These are phyloP conservation scores for Heliornis fulica DNA, from an alignment of 2,113 vertebrate species.

Conservation along the genomic window DNA sequence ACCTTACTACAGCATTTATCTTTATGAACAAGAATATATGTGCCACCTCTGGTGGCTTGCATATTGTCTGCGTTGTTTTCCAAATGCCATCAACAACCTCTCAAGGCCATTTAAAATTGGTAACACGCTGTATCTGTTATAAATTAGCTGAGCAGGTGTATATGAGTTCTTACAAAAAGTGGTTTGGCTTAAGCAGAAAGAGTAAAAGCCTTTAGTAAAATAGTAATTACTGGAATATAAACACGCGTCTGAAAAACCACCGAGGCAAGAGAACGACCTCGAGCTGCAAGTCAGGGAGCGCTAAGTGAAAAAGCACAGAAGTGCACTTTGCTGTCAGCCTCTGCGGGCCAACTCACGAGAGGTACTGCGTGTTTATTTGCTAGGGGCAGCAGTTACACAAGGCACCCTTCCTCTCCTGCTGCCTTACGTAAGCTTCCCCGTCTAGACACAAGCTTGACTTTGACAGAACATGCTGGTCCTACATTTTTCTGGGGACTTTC, in stretches of 20 bases:
- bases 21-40: not conserved
- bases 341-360: not conserved
- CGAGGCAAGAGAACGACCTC: not conserved
- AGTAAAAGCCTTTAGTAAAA: not conserved
- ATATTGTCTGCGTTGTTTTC: not conserved
- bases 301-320: not conserved
- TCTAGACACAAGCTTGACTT: slow-evolving; percentile 53
- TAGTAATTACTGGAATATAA: not conserved
- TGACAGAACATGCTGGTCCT: slow-evolving; percentile 46
- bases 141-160: slow-evolving; percentile 21
- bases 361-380: slow-evolving; percentile 2
- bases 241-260: not conserved
- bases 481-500: slow-evolving; percentile 31
- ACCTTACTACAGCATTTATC: not conserved
- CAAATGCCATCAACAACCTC: slow-evolving; percentile 50
- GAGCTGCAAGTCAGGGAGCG: not conserved
- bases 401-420: slow-evolving; percentile 41
- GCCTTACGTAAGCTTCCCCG: slow-evolving; percentile 38
- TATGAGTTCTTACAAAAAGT: slow-evolving; percentile 6
- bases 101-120: slow-evolving; percentile 14
- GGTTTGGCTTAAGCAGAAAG: not conserved
- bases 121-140: not conserved
- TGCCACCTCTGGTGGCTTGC: not conserved
- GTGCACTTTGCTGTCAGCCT: not conserved
- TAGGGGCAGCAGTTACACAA: slow-evolving; percentile 53